phyloP scores from a whole-genome alignment of 2,888 invertebrate genomes.

The Leptothorax acervorum region DNA sequence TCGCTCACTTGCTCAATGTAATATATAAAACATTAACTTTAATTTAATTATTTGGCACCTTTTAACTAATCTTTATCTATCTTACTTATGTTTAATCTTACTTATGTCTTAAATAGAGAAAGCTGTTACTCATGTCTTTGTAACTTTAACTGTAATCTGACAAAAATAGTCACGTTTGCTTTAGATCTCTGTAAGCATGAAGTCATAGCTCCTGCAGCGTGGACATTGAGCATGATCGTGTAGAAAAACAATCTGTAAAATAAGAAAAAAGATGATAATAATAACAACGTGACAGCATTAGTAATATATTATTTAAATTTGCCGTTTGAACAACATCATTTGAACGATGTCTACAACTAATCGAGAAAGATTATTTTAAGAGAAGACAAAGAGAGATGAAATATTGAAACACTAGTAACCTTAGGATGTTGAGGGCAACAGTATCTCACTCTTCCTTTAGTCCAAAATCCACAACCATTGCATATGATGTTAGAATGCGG shows the following conservation, averaged over 20 bases:
- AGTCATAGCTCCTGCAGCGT: constrained; percentile 33
- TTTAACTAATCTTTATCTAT: background rate
- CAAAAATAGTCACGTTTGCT: background rate
- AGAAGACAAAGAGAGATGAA: background rate
- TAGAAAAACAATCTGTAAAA: constrained; percentile 40
- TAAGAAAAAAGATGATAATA: background rate
- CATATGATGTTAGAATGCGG: constrained; percentile 39
- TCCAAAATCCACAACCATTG: constrained; percentile 51
- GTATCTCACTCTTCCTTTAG: constrained; percentile 40
- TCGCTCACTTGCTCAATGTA: background rate
- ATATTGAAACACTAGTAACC: constrained; percentile 21
- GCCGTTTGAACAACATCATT: background rate
- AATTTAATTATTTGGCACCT: background rate
- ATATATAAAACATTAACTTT: background rate
- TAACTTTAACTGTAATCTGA: background rate
- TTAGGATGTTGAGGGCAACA: constrained; percentile 42
- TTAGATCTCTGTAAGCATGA: constrained; percentile 40
- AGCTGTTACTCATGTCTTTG: background rate
- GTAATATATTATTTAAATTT: background rate
- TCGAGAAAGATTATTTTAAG: background rate
- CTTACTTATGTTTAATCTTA: background rate
- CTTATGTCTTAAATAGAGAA: too few species aligned
- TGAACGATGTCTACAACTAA: background rate
- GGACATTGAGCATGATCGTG: constrained; percentile 33
- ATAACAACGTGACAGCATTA: background rate